Evolutionary conservation across 2,888 invertebrate genomes (phyloP), one percentile per base, ranked within the genome.

Genomic region (Baronia brevicornis): DNA sequence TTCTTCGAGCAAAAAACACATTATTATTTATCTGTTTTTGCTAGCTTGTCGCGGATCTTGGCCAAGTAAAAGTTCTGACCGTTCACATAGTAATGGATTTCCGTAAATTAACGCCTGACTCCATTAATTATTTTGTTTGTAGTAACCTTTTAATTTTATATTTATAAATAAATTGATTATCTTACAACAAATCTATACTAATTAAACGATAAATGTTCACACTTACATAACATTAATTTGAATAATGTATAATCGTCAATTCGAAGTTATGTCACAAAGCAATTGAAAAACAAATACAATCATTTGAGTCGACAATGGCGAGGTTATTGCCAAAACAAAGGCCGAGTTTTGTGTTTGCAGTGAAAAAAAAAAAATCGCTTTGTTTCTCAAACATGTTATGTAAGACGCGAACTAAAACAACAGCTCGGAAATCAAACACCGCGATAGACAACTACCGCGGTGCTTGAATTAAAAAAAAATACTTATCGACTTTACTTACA

Each of bases 261-360:
- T 12, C 20, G 14, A n/a, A 21, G 6, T 20, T 13, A 21, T n/a
- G n/a, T n/a, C n/a, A n/a, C n/a, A 28, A 6, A 19, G 19, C 4
- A 13, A 13, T 12, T 14, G 19, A 19, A 20, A 19, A 28, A 23
- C 5, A 18, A n/a, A 18, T n/a, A 19, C 13, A 19, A 10, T 29
- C 28, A 23, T 19, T 30, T 18, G 35, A 30, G 21, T 17, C 12
- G 31, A 20, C 24, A 41, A 23, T 36, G 30, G 33, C 20, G 32
- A 27, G 28, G 25, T 28, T 39, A 25, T 37, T 35, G 31, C 28
- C 35, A 39, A 33, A 45, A 48, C 41, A 48, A 43, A 44, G 46
- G 41, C 51, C 52, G 43, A 48, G 53, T 56, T 58, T 53, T 51
- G 54, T 54, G 62, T 62, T 59, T 58, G 54, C 41, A 48, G 50